Base-by-base conservation (phyloP, 2,113 vertebrate species). In the Coptodon bakossiorum region DNA sequence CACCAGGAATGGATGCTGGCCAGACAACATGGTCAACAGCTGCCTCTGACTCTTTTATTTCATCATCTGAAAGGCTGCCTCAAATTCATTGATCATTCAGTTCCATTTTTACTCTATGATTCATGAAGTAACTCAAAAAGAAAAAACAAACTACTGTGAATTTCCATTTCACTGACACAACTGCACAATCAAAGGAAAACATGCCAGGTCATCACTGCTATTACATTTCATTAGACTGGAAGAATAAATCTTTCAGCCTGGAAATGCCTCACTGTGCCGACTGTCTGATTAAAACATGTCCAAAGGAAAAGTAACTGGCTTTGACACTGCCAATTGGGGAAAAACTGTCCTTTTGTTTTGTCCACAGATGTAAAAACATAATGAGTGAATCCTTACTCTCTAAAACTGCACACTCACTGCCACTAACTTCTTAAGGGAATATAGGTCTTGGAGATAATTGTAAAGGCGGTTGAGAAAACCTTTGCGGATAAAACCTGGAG, bases 121-220 rank as follows among this genome's bases (percentile, higher is more conserved):
- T 52, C 6, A 83, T 29, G 68, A 76, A 43, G 1, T 24, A 40
- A 73, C 40, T 45, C 9, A 53, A 7, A 53, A 53, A 4, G n/a
- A 27, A 71, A 14, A 45, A 52, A 19, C 6, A 0, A 43, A 4
- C 10, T 1, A 6, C 8, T 17, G 38, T 73, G 22, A 27, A 14
- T 73, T 73, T 45, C 31, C 50, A 80, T 80, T 56, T 80, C 34
- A 40, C 36, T 31, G 11, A 24, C 24, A 56, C 52, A 57, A 19
- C 45, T 27, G 13, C 9, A 16, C 4, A 57, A 27, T 24, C 13
- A 56, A 56, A 73, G 22, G 1, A 73, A 73, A 73, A 45, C 38
- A 9, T 0, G 11, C 19, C 2, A 68, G 63, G 0, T 24, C n/a
- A 53, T 53, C 56, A 54, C 36, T 9, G 13, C 22, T 29, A 24